phyloP scores from a whole-genome alignment of 2,888 invertebrate species.

The Rotaria socialis region DNA sequence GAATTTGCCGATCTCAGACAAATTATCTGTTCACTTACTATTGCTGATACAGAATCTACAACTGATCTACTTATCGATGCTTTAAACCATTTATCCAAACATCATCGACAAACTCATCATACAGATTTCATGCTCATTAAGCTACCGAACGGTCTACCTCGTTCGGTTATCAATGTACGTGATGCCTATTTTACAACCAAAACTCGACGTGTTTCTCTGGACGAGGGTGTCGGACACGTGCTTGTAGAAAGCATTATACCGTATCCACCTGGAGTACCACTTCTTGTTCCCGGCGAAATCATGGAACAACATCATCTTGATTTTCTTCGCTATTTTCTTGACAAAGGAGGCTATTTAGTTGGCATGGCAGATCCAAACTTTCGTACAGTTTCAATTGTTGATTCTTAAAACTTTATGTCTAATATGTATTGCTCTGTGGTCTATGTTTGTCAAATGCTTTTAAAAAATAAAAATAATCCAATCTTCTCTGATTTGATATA shows the following conservation, averaged over 20 bases:
- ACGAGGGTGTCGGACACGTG: not conserved
- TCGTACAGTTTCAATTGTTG: not conserved
- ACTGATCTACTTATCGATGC: not conserved
- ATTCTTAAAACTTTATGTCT: not conserved
- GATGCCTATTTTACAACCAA: not conserved
- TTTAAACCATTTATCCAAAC: not conserved
- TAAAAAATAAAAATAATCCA: too few species aligned
- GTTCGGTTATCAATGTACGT: not conserved
- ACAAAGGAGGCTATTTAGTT: not conserved
- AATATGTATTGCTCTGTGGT: too few species aligned
- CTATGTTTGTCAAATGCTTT: too few species aligned
- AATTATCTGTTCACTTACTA: not conserved
- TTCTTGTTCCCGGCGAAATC: constrained; percentile 3
- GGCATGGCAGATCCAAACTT: not conserved
- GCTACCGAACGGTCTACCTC: not conserved
- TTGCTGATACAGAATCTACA: not conserved
- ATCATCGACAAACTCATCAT: too few species aligned
- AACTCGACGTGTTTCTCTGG: not conserved
- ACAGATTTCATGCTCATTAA: not conserved
- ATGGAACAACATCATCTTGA: not conserved
- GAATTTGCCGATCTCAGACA: constrained; percentile 11
- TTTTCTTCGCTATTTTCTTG: not conserved
- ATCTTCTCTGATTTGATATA: too few species aligned
- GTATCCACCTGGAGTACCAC: constrained; percentile 22
- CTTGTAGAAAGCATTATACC: not conserved